Conservation (phyloP, 2,888 invertebrate genomes). For the Cerastis rubricosa region DNA sequence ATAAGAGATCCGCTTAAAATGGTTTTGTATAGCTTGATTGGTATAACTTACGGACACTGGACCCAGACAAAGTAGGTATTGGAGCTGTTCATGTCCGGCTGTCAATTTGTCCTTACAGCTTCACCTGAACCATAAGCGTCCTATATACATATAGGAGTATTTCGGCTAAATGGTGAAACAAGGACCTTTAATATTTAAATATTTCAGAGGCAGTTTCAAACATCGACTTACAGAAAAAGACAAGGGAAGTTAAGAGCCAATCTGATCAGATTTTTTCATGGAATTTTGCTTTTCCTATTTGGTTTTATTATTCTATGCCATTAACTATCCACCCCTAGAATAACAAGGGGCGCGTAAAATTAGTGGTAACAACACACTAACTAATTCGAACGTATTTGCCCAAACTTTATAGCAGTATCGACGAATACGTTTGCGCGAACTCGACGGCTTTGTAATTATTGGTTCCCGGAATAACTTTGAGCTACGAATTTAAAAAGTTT, state of each 20-base stretch:
- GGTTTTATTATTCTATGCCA: conserved; percentile 9
- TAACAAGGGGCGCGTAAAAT: conserved; percentile 49
- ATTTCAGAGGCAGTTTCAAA: neutral
- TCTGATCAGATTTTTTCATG: neutral
- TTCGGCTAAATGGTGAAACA: neutral
- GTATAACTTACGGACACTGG: neutral
- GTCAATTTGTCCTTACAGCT: neutral
- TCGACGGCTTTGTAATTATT: conserved; percentile 38
- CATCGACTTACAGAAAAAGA: neutral
- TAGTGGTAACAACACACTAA: conserved; percentile 51
- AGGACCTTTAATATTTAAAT: neutral
- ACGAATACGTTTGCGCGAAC: conserved; percentile 44
- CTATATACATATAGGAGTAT: too few relatives aligned
- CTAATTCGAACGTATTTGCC: conserved; percentile 58
- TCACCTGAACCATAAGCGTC: neutral
- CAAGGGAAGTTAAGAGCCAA: neutral
- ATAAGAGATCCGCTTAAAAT: too few relatives aligned
- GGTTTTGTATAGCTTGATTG: too few relatives aligned
- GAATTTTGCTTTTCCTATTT: neutral
- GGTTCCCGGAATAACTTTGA: conserved; percentile 10
- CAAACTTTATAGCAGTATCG: conserved; percentile 59
- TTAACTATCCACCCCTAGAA: neutral
- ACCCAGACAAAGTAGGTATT: neutral
- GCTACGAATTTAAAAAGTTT: conserved; percentile 26
- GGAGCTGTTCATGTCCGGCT: neutral